These are phyloP conservation scores for Pseudoips prasinana DNA, from an alignment of 2,888 invertebrate genomes.

Conservation along the genomic window DNA sequence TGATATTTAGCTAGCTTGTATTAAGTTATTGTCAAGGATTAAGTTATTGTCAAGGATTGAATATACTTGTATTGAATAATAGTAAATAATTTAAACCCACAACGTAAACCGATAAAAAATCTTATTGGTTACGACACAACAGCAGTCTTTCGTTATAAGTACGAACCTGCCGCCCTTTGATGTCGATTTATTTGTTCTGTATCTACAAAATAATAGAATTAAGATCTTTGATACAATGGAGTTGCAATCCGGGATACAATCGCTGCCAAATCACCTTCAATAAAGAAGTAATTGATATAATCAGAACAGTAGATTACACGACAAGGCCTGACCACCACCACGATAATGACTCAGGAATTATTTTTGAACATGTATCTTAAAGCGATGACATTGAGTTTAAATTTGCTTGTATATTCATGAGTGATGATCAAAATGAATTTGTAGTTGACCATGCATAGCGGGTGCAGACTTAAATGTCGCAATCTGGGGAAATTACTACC, in stretches of 20 bases:
- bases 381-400: constrained; percentile 9
- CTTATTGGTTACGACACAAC: no score
- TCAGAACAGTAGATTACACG: constrained; percentile 48
- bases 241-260: constrained; percentile 16
- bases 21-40: no score
- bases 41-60: no score
- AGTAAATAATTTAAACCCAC: no score
- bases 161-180: background rate
- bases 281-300: constrained; percentile 57
- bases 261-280: constrained; percentile 44
- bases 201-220: constrained; percentile 31
- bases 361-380: constrained; percentile 2
- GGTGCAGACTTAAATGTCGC: constrained; percentile 40
- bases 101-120: no score
- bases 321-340: constrained; percentile 32
- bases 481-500: constrained; percentile 52
- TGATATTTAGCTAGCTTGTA: no score
- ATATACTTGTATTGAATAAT: no score
- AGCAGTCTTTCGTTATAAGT: no score
- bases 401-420: constrained; percentile 8
- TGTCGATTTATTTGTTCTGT: constrained; percentile 16
- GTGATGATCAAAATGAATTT: constrained; percentile 18
- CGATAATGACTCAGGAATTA: constrained; percentile 9
- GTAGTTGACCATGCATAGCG: constrained; percentile 27
- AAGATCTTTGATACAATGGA: constrained; percentile 24